A percentile compares a stretch with the other conserved stretches of the same genome.
phyloP scores from a whole-genome alignment of 2,113 vertebrate species.

The Laticauda laticaudata region DNA sequence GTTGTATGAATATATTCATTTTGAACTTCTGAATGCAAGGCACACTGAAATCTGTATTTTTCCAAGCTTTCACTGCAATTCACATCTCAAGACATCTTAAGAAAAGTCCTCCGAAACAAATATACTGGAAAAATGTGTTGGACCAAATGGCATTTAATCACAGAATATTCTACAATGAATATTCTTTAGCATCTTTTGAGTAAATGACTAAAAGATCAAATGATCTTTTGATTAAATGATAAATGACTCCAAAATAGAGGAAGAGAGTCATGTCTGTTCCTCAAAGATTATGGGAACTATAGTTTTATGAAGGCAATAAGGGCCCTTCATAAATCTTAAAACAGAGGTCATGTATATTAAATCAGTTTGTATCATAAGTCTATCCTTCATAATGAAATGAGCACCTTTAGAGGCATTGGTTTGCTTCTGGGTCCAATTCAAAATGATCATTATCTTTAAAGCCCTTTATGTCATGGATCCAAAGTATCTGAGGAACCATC shows the following conservation, averaged over 20 bases:
- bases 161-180: conserved; percentile 21
- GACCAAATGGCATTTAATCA: background rate
- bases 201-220: no score
- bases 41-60: background rate
- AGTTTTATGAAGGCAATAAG: background rate
- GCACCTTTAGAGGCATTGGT: background rate
- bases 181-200: conserved; percentile 14
- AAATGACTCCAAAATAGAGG: background rate
- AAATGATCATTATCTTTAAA: background rate
- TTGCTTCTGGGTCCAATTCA: background rate
- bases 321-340: background rate
- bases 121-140: conserved; percentile 25
- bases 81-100: background rate
- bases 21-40: background rate
- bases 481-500: background rate
- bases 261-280: background rate
- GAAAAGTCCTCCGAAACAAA: background rate
- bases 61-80: background rate
- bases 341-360: background rate
- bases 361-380: background rate
- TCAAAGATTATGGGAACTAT: background rate
- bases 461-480: background rate
- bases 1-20: background rate
- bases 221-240: background rate
- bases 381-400: background rate